Evolutionary conservation across 30 jellyfish, hydroid and myxozoan species (phyloP), one percentile per base, ranked within the genome.

Genomic region (Cassiopea xamachana): DNA sequence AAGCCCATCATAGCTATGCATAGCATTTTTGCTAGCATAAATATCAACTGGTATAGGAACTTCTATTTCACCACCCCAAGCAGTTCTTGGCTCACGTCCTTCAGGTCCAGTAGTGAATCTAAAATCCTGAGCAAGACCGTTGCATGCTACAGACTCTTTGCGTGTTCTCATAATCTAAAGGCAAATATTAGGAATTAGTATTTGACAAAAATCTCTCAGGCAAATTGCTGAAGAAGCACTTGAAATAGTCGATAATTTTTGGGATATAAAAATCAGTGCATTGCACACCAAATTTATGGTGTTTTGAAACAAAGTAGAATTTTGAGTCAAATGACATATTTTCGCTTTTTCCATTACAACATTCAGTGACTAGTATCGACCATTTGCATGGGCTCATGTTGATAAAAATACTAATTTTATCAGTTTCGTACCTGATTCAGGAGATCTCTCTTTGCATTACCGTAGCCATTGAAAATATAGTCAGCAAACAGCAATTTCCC

Each of bases 401-500:
- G 16, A 59, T 73, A 10, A 18, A 73, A 44, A 8, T 44, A 45
- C 82, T 6, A 69, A 17, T 2, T 2, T 7, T 2, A 27, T 62
- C 19, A 1, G 7, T 6, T 14, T 14, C 75, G 18, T 27, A 92
- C 98, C 94, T 93, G 98, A 60, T 85, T 88, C 75, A 93, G 86
- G 60, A 93, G 90, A 73, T 93, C 94, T 75, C 91, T 73, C 45
- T 80, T 93, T 69, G 98, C 94, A 46, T 85, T 93, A 62, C 98
- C 98, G 58, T 93, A 93, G 15, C 98, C 98, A 78, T 93, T 85
- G 97, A 93, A 93, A 15, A 89, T 93, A 61, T 84, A 90, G 77
- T 89, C 94, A 4, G 97, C 98, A 71, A 93, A 93, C n/a, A 88
- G 50, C 81, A 93, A 80, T 71, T 79, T 88, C 5, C 98, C 97